These are phyloP conservation scores for Plestiodon gilberti DNA, from an alignment of 2,113 vertebrate genomes.

Conservation along the genomic window DNA sequence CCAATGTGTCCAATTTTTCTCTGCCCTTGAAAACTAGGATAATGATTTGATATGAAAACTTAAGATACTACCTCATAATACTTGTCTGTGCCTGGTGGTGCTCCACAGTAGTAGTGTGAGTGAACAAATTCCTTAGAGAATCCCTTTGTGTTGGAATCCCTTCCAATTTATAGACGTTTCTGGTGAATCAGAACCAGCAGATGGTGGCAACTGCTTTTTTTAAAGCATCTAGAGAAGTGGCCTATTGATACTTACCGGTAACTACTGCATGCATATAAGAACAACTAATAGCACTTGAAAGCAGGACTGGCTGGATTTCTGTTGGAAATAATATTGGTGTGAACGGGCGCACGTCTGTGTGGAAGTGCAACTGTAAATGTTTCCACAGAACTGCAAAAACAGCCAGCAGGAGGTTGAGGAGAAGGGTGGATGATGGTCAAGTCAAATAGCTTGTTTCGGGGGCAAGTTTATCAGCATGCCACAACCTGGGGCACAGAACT, in stretches of 20 bases:
- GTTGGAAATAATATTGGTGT: background rate
- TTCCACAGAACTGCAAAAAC: background rate
- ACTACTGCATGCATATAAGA: background rate
- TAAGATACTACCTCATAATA: too few species aligned
- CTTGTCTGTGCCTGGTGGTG: too few species aligned
- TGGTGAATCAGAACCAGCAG: too few species aligned
- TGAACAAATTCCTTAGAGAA: background rate
- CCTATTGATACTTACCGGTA: background rate
- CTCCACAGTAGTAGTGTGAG: background rate
- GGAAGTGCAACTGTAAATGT: background rate
- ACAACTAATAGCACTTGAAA: background rate
- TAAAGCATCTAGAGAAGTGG: background rate
- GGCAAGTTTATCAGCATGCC: background rate
- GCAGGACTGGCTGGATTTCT: background rate
- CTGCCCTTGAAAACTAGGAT: background rate
- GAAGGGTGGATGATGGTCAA: background rate
- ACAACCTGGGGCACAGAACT: background rate
- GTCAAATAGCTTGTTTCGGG: background rate
- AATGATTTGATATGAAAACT: background rate
- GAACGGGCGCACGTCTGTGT: background rate
- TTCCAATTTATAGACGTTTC: too few species aligned
- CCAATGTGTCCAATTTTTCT: conserved; percentile 16
- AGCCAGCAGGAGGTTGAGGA: background rate
- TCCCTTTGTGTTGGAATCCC: background rate
- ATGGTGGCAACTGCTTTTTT: background rate